phyloP scores from a whole-genome alignment of 2,888 invertebrate genomes.

The Erpobdella octoculata region DNA sequence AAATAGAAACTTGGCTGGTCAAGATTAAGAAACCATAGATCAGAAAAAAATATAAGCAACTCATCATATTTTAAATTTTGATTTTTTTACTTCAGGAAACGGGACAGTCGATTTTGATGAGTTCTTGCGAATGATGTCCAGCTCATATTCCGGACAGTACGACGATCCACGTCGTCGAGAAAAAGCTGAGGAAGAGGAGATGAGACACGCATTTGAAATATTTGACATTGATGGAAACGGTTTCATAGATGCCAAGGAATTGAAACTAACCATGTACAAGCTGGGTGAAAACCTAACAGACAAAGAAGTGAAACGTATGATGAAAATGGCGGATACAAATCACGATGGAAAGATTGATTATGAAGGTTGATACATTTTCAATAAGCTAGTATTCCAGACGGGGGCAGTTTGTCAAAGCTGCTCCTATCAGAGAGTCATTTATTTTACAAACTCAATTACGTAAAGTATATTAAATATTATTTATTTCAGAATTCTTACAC shows the following conservation, averaged over 20 bases:
- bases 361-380: constrained; percentile 41
- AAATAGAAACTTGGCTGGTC: no score
- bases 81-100: constrained; percentile 35
- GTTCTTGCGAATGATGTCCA: constrained; percentile 43
- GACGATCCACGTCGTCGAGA: neutral
- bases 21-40: no score
- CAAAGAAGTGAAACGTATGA: constrained; percentile 49
- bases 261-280: constrained; percentile 47
- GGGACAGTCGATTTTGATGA: constrained; percentile 47
- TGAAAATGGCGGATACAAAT: constrained; percentile 47
- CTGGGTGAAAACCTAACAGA: constrained; percentile 48
- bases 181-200: constrained; percentile 33
- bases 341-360: constrained; percentile 50
- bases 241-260: constrained; percentile 48
- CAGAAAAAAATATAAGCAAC: no score
- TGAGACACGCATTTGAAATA: constrained; percentile 36
- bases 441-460: neutral
- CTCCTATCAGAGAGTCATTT: neutral
- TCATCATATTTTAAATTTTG: no score
- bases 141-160: neutral
- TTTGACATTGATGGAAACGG: constrained; percentile 40
- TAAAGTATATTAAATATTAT: neutral
- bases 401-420: neutral
- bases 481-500: constrained; percentile 29
- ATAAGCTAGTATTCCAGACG: neutral